Conservation (phyloP, 2,888 invertebrate species). For the Tanytarsus gracilentus region DNA sequence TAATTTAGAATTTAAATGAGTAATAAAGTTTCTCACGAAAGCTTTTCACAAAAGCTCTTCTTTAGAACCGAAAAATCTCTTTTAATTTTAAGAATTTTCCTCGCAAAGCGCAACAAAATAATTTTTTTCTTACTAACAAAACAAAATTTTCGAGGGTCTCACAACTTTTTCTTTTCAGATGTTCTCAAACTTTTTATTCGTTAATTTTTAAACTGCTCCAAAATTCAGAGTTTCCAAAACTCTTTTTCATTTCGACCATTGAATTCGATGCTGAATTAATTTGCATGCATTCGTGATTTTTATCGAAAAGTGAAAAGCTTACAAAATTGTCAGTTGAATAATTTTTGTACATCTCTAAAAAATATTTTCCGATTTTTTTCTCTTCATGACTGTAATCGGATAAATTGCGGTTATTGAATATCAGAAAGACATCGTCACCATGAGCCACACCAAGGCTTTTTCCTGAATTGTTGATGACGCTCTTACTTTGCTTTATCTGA, state of each 20-base stretch:
- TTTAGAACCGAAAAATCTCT: no score
- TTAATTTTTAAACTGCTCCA: neutral
- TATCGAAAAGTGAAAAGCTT: neutral
- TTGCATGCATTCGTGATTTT: neutral
- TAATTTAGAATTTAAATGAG: no score
- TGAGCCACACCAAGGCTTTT: constrained; percentile 50
- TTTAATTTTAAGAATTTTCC: no score
- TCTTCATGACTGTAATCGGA: neutral
- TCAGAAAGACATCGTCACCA: constrained; percentile 51
- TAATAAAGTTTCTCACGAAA: no score
- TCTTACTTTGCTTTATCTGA: neutral
- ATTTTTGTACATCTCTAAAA: neutral
- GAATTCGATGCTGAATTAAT: neutral
- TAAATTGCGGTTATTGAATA: constrained; percentile 34
- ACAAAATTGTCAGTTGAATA: neutral
- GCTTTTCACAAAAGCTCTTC: no score
- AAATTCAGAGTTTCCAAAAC: constrained; percentile 8
- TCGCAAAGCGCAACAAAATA: no score
- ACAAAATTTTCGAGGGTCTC: no score
- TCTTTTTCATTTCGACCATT: neutral
- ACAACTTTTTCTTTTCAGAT: no score
- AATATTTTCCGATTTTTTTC: neutral
- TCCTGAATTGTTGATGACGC: neutral
- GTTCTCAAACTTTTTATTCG: no score
- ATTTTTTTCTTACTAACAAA: no score